Conservation (phyloP, 1,140 invertebrate species). For the Tetramorium simillimum region DNA sequence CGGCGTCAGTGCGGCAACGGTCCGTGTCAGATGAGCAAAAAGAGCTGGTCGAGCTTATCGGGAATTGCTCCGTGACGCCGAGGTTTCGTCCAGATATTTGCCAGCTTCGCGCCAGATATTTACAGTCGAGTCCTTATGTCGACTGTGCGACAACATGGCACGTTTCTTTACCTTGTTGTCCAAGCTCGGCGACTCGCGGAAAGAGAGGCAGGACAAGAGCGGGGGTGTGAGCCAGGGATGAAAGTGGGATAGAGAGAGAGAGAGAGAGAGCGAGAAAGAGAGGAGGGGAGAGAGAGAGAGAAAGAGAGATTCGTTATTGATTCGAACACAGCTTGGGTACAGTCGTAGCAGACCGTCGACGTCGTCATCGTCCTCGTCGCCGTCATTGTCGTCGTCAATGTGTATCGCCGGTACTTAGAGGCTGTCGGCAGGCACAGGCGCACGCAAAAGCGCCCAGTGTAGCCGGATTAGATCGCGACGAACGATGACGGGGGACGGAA, state of each 20-base stretch:
- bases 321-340: conserved; percentile 70
- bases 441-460: conserved; percentile 16
- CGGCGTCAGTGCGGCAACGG: neutral
- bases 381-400: conserved; percentile 34
- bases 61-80: neutral
- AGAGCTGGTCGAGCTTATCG: neutral
- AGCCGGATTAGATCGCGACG: conserved; percentile 38
- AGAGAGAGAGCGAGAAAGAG: neutral
- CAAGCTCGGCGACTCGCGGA: conserved; percentile 12
- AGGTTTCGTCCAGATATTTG: conserved; percentile 30
- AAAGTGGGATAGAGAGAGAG: neutral
- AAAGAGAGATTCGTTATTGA: conserved; percentile 72
- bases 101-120: conserved; percentile 21
- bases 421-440: conserved; percentile 49
- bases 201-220: conserved; percentile 39
- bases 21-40: neutral
- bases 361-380: conserved; percentile 35
- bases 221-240: conserved; percentile 6
- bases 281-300: neutral
- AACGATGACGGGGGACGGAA: conserved; percentile 59
- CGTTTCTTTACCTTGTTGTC: conserved; percentile 9
- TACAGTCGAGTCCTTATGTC: neutral
- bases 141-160: conserved; percentile 15
- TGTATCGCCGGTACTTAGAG: conserved; percentile 23
- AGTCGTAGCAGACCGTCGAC: conserved; percentile 54